These are phyloP conservation scores for Amphilophus citrinellus DNA, from an alignment of 2,113 vertebrate genomes.

Conservation along the genomic window DNA sequence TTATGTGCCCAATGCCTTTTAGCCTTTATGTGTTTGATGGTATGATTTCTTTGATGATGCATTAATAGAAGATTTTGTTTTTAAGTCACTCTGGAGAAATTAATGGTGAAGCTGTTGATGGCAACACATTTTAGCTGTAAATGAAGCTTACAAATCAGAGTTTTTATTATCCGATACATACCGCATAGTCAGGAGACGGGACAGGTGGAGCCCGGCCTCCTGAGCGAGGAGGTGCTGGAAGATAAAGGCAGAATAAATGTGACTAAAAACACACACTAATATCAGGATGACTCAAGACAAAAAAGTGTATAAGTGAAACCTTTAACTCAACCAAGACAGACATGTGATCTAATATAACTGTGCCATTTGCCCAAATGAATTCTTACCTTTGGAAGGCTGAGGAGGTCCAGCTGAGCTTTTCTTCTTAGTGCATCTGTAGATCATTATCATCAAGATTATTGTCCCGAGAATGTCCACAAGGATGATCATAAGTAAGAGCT, in stretches of 20 bases:
- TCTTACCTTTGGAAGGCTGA: constrained; percentile 4
- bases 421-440: constrained; percentile 61
- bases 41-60: not conserved
- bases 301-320: fast-evolving
- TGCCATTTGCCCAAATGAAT: fast-evolving
- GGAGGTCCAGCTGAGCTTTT: not conserved
- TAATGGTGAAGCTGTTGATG: not conserved
- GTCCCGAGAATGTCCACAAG: constrained; percentile 55
- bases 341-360: not conserved
- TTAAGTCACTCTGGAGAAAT: not conserved
- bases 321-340: fast-evolving
- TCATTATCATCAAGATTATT: not conserved
- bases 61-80: not conserved
- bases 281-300: fast-evolving
- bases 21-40: too few species aligned
- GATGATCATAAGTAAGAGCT: fast-evolving
- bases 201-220: constrained; percentile 19
- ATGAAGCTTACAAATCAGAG: fast-evolving
- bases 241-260: not conserved
- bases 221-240: not conserved
- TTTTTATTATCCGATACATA: not conserved
- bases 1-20: too few species aligned
- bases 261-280: fast-evolving
- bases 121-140: not conserved
- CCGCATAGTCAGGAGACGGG: constrained; percentile 68